Percentiles rank a stretch among this genome's conserved stretches.
These are phyloP conservation scores for Cassiopea xamachana DNA, from an alignment of 30 jellyfish, hydroid and myxozoan genomes.

Conservation along the genomic window DNA sequence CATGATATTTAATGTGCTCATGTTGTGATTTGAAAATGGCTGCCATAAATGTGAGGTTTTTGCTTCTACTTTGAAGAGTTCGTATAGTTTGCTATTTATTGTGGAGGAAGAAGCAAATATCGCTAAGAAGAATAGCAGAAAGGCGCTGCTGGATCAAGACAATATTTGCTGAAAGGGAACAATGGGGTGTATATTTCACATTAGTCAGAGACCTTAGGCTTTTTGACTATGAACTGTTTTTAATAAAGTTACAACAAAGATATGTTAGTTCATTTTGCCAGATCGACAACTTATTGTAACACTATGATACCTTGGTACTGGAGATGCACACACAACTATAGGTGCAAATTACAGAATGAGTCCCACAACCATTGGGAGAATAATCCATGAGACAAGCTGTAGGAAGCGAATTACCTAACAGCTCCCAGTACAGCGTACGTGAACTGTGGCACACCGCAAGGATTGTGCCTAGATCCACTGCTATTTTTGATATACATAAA, in stretches of 20 bases:
- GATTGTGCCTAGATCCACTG: neutral
- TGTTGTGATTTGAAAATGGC: neutral
- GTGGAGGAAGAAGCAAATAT: neutral
- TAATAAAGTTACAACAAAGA: neutral
- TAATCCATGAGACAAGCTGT: constrained; percentile 23
- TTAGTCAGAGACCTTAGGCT: constrained; percentile 31
- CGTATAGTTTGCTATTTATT: neutral
- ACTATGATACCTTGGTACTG: constrained; percentile 10
- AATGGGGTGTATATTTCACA: constrained; percentile 12
- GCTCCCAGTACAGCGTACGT: neutral
- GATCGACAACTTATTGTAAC: neutral
- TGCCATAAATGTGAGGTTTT: neutral
- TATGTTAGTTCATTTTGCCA: constrained; percentile 2
- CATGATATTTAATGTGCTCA: neutral
- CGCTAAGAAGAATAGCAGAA: neutral
- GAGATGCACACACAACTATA: constrained; percentile 29
- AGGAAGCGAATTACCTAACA: neutral
- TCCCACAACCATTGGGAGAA: constrained; percentile 50
- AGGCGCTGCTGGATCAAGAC: constrained; percentile 30
- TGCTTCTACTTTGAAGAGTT: neutral
- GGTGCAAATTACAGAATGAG: constrained; percentile 70
- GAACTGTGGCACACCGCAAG: too few relatives aligned
- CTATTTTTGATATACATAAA: neutral
- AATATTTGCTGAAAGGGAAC: constrained; percentile 6
- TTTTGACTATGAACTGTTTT: constrained; percentile 12